Evolutionary conservation across 2,888 invertebrate genomes (phyloP).

Genomic region (Machimus rusticus): DNA sequence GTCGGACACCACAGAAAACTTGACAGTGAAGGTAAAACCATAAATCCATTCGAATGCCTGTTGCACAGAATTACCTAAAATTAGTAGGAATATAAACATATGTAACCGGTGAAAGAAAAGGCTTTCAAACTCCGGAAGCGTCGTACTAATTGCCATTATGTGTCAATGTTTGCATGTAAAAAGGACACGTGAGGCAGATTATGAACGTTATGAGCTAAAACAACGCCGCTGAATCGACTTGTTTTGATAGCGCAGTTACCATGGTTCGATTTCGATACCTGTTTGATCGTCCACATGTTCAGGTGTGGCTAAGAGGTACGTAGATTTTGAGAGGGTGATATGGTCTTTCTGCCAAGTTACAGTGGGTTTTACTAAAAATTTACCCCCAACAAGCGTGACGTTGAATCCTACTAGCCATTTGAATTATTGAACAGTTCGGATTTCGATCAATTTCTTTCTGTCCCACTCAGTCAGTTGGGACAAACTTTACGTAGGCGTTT

Average conservation of each 20-base stretch:
- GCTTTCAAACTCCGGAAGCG: background rate
- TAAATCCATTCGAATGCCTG: background rate
- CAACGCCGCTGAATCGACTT: background rate
- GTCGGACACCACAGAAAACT: background rate
- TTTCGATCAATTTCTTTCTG: background rate
- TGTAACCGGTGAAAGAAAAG: background rate
- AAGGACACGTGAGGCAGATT: background rate
- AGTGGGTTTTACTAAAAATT: background rate
- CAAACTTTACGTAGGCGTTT: background rate
- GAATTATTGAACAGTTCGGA: background rate
- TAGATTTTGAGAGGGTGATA: background rate
- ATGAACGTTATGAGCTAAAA: background rate
- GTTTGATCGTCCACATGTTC: conserved; percentile 1
- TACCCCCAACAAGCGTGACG: background rate
- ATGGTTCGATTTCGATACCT: conserved; percentile 5
- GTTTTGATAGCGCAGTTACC: background rate
- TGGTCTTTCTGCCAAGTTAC: background rate
- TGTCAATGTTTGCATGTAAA: background rate
- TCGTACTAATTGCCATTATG: background rate
- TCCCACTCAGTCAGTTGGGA: background rate
- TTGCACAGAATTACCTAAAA: background rate
- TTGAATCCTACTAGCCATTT: background rate
- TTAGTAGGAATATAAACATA: background rate
- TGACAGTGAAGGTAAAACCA: background rate
- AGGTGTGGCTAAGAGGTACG: background rate